Evolutionary conservation across 2,113 vertebrate species (phyloP), one percentile per base, ranked within the genome.

Genomic region (Rhea pennata): DNA sequence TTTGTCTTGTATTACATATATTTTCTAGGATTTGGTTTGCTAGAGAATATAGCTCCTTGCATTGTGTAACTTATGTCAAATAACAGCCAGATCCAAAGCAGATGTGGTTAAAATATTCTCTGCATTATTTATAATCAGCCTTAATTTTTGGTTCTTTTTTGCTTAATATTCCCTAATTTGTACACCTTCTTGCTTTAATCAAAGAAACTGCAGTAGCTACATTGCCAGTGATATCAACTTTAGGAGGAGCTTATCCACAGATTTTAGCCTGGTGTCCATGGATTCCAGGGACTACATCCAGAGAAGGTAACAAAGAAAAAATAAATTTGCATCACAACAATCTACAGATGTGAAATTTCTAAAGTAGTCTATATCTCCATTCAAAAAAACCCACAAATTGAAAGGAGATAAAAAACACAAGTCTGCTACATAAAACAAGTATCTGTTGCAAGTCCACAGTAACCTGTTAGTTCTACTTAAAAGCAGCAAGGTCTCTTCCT

Each of bases 401-500:
- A 46, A 77, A 94, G 66, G 50, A 81, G 23, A 44, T 46, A 31
- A 79, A 61, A 59, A 59, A 29, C 29, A 58, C 1, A 70, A 29
- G 19, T 14, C 46, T 64, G 31, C 46, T 62, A 77, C 40, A 76
- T 15, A 51, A 9, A 71, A 61, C 22, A 83, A 80, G 88, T 39
- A 94, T 79, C 78, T 92, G 89, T 22, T 88, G 33, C 67, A 80
- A 84, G 64, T 71, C 91, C 58, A 77, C 64, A 64, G 24, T 67
- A 87, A 95, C 48, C 81, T 92, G 74, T 70, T 44, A 58, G 44
- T 29, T 90, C 9, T 15, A 54, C 64, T 85, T 15, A 36, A 36
- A 95, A 91, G 64, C 92, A 80, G 50, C 64, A 82, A 95, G 67
- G 91, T 91, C 81, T 80, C 77, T 80, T 58, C 59, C 48, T 51